A percentile compares a stretch with the other conserved stretches of the same genome.
Evolutionary conservation across 92 coral and sea anemone genomes (phyloP).

Genomic region (Epizoanthus rinbou): DNA sequence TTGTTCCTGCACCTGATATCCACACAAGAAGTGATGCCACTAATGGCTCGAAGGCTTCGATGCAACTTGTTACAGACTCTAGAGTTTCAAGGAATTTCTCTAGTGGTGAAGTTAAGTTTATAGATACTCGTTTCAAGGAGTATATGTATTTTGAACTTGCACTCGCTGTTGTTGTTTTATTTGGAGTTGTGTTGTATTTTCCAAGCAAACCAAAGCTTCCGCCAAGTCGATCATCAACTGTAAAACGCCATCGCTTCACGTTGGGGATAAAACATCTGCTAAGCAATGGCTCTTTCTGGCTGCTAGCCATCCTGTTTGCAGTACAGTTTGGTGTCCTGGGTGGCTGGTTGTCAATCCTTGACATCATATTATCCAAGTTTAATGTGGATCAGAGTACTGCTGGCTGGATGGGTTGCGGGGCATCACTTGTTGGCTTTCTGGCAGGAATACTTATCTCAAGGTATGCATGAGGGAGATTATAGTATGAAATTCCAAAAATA

Average conservation of each 20-base stretch:
- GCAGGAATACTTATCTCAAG: slow-evolving; percentile 67
- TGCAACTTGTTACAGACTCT: neutral
- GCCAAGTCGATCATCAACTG: slow-evolving; percentile 64
- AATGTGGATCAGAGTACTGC: slow-evolving; percentile 56
- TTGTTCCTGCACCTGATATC: slow-evolving; percentile 49
- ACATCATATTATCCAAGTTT: slow-evolving; percentile 71
- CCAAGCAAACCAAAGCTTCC: slow-evolving; percentile 81
- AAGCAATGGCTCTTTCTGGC: slow-evolving; percentile 53
- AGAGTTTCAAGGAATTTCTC: neutral
- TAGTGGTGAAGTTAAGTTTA: neutral
- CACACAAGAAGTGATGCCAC: neutral
- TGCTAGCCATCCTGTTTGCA: slow-evolving; percentile 55
- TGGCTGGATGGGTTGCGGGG: slow-evolving; percentile 78
- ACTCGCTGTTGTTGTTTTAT: slow-evolving; percentile 50
- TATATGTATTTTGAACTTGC: slow-evolving; percentile 60
- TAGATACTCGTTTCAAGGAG: slow-evolving; percentile 27
- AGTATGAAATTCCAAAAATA: neutral
- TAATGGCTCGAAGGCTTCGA: neutral
- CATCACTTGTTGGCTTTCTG: slow-evolving; percentile 51
- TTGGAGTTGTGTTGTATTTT: slow-evolving; percentile 65
- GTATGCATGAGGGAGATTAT: slow-evolving; percentile 32
- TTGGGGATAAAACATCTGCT: slow-evolving; percentile 7
- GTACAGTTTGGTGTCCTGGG: slow-evolving; percentile 60
- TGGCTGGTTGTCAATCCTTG: slow-evolving; percentile 80
- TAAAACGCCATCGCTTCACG: slow-evolving; percentile 34